Percentiles rank a stretch among this genome's conserved stretches.
Conservation (phyloP, 2,888 invertebrate genomes). For the Dicyrtomina minuta region DNA sequence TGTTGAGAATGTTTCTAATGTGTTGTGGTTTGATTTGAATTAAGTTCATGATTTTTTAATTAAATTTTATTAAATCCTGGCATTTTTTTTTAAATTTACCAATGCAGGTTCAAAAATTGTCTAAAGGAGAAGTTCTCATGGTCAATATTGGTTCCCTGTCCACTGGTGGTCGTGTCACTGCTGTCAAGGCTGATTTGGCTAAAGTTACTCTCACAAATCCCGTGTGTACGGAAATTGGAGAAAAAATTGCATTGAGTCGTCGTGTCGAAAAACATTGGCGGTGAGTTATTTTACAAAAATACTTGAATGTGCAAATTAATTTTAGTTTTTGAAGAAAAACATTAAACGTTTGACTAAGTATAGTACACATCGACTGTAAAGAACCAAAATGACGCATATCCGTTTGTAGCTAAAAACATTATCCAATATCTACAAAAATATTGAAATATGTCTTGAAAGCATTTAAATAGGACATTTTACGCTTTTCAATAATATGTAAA, state of each 20-base stretch:
- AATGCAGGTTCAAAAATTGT: constrained; percentile 81
- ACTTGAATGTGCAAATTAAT: no score
- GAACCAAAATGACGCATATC: no score
- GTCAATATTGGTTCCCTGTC: constrained; percentile 99
- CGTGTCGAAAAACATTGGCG: constrained; percentile 99
- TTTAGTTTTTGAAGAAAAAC: background rate
- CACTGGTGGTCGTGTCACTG: constrained; percentile 93
- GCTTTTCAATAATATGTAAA: no score
- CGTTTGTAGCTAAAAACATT: no score
- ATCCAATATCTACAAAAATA: no score
- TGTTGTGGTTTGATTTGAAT: background rate
- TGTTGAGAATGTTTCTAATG: background rate
- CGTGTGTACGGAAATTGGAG: constrained; percentile 97
- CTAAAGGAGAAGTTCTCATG: constrained; percentile 86
- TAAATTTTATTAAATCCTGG: background rate
- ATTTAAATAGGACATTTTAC: no score
- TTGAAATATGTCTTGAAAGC: no score
- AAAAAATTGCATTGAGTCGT: constrained; percentile 98
- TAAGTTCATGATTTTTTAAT: background rate
- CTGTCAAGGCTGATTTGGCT: constrained; percentile 93
- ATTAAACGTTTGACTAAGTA: background rate
- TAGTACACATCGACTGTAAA: no score
- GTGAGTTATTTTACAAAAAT: constrained; percentile 61
- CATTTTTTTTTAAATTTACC: no score
- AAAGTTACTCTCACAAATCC: constrained; percentile 96